A percentile compares a stretch with the other conserved stretches of the same genome.
These are phyloP conservation scores for Dasyprocta punctata DNA, from an alignment of 2,113 vertebrate genomes.

Conservation along the genomic window DNA sequence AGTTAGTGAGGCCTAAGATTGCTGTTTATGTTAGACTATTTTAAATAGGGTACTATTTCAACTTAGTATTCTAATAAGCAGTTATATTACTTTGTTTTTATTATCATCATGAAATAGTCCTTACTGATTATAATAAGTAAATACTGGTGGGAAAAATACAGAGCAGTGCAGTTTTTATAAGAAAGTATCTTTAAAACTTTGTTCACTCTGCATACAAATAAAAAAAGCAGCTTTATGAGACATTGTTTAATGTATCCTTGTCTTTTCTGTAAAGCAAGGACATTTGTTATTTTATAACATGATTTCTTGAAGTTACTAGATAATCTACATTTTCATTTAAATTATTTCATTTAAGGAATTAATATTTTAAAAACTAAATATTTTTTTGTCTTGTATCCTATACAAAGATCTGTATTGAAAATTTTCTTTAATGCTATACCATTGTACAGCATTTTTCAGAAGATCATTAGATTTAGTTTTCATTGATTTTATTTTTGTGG, in stretches of 20 bases:
- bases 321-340: not conserved
- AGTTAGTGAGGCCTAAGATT: not conserved
- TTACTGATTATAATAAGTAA: not conserved
- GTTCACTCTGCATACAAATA: slow-evolving; percentile 44
- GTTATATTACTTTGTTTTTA: slow-evolving; percentile 46
- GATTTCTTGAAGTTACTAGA: not conserved
- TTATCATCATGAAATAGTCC: slow-evolving; percentile 39
- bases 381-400: slow-evolving; percentile 11
- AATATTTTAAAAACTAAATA: not conserved
- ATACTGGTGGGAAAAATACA: not conserved
- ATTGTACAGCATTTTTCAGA: slow-evolving; percentile 46
- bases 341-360: slow-evolving; percentile 21
- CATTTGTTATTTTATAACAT: not conserved
- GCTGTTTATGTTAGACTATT: slow-evolving; percentile 9
- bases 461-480: slow-evolving; percentile 10
- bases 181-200: not conserved
- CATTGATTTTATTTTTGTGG: slow-evolving; percentile 8
- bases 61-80: not conserved
- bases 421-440: not conserved
- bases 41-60: slow-evolving; percentile 44
- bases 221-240: slow-evolving; percentile 9
- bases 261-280: slow-evolving; percentile 9
- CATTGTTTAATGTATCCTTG: not conserved
- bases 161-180: slow-evolving; percentile 13
- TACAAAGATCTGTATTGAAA: not conserved